Conservation (phyloP, 2,797 vertebrate species). For the Ctenopoma kingsleyae region DNA sequence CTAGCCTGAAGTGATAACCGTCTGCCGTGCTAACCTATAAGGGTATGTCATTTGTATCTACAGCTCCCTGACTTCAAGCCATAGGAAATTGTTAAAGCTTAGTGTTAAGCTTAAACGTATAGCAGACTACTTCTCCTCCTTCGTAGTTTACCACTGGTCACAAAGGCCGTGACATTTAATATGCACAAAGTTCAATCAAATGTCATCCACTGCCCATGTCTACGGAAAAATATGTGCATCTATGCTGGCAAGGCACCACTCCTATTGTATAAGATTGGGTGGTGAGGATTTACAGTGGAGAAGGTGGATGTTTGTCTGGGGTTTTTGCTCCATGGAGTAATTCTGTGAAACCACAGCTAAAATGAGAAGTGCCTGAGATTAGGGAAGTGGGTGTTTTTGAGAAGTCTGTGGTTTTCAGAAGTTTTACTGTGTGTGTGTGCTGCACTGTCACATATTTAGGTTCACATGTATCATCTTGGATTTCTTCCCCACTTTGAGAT, state of each 20-base stretch:
- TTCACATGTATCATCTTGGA: constrained; percentile 35
- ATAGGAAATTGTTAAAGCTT: constrained; percentile 17
- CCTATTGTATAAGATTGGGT: constrained; percentile 12
- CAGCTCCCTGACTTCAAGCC: constrained; percentile 48
- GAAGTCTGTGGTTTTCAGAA: constrained; percentile 44
- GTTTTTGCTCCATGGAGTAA: constrained; percentile 45
- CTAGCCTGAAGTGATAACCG: constrained; percentile 45
- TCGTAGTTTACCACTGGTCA: constrained; percentile 20
- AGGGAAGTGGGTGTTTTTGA: constrained; percentile 59
- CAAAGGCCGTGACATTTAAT: constrained; percentile 59
- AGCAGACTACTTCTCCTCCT: constrained; percentile 8
- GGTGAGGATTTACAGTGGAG: constrained; percentile 25
- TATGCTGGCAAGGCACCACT: constrained; percentile 14
- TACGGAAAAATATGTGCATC: constrained; percentile 23
- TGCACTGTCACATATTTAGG: constrained; percentile 18
- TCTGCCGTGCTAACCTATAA: constrained; percentile 52
- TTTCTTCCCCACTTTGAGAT: constrained; percentile 22
- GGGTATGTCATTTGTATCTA: constrained; percentile 55
- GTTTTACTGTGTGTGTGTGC: constrained; percentile 50
- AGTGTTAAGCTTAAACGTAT: constrained; percentile 19
- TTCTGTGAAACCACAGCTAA: constrained; percentile 54
- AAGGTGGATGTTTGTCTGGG: constrained; percentile 48
- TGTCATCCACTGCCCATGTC: constrained; percentile 42
- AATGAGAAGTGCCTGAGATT: constrained; percentile 58
- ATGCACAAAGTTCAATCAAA: constrained; percentile 65